phyloP scores from a whole-genome alignment of 1,140 invertebrate genomes.

The Hylyphantes graminicola region DNA sequence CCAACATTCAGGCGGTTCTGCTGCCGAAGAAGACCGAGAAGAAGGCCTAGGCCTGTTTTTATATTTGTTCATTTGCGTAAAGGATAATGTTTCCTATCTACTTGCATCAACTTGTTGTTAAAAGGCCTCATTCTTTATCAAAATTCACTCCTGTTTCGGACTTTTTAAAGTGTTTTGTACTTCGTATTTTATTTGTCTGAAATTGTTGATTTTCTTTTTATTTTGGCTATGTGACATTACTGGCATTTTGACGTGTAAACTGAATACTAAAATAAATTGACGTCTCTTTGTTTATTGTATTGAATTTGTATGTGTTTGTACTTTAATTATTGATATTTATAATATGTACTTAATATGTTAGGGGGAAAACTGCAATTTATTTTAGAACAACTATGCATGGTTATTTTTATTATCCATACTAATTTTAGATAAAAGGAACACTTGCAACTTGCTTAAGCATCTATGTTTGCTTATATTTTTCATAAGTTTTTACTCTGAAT shows the following conservation, averaged over 20 bases:
- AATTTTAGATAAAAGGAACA: too few relatives aligned
- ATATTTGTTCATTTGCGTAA: too few relatives aligned
- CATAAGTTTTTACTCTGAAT: too few relatives aligned
- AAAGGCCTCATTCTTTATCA: background rate
- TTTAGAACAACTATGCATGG: too few relatives aligned
- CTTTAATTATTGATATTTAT: too few relatives aligned
- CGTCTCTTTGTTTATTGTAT: background rate
- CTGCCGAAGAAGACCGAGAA: slow-evolving; percentile 75
- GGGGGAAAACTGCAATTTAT: too few relatives aligned
- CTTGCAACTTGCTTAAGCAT: too few relatives aligned
- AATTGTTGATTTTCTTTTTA: background rate
- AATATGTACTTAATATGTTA: too few relatives aligned
- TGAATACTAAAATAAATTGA: background rate
- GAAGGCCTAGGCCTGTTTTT: slow-evolving; percentile 29
- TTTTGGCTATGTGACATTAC: slow-evolving; percentile 11
- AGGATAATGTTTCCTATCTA: background rate
- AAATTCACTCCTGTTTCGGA: background rate
- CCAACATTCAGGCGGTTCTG: slow-evolving; percentile 79
- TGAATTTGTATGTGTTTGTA: too few relatives aligned
- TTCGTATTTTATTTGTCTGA: background rate
- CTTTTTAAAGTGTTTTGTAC: background rate
- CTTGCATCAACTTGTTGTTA: background rate
- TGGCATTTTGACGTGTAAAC: background rate
- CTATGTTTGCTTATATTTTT: too few relatives aligned
- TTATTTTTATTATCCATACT: too few relatives aligned